Evolutionary conservation across 2,113 vertebrate species (phyloP).

Genomic region (Heloderma charlesbogerti): DNA sequence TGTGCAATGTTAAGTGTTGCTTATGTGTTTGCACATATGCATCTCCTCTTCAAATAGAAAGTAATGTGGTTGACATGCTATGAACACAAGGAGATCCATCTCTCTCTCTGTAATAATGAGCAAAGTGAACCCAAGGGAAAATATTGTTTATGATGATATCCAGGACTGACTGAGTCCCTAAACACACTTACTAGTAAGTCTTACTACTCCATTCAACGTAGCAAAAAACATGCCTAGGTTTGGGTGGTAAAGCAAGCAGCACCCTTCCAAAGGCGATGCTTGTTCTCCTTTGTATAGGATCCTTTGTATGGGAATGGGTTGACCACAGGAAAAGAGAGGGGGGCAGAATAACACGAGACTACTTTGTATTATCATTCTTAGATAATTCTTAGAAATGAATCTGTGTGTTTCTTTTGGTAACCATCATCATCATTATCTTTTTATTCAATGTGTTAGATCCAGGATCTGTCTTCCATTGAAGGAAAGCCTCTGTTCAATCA

Average conservation of each 20-base stretch:
- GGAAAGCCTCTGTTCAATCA: no score
- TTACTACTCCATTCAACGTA: not conserved
- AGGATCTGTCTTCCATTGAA: no score
- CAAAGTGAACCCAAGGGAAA: not conserved
- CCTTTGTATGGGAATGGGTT: not conserved
- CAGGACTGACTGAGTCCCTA: not conserved
- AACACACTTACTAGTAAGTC: not conserved
- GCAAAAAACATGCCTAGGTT: not conserved
- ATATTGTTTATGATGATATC: not conserved
- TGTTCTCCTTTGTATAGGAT: not conserved
- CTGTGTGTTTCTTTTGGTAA: not conserved
- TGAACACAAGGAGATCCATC: not conserved
- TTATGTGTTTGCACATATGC: not conserved
- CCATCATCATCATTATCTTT: not conserved
- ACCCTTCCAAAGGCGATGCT: not conserved
- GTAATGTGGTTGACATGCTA: not conserved
- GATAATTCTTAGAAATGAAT: not conserved
- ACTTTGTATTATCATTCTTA: not conserved
- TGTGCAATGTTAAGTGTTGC: not conserved
- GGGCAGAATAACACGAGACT: not conserved
- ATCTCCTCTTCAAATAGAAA: not conserved
- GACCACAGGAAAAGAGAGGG: not conserved
- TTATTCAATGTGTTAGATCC: not conserved
- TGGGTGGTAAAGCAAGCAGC: not conserved
- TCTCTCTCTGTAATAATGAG: not conserved